Percentiles rank a stretch among this genome's conserved stretches.
Evolutionary conservation across 1,140 invertebrate species (phyloP).

Genomic region (Temnothorax curvispinosus): DNA sequence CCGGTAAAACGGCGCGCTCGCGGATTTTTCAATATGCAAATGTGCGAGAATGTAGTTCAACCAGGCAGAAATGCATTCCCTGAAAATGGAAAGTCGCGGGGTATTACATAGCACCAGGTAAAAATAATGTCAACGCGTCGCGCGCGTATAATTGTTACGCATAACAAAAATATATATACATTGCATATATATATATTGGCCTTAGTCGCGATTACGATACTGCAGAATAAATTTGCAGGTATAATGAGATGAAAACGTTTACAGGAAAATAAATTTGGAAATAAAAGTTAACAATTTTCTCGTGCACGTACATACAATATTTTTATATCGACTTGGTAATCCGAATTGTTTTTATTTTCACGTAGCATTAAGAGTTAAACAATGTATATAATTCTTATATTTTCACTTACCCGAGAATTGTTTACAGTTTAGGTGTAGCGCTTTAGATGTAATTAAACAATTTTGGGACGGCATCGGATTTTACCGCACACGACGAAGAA

Average conservation of each 20-base stretch:
- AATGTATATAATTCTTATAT: neutral
- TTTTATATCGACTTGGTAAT: neutral
- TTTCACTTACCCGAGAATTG: conserved; percentile 1
- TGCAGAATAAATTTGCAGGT: conserved; percentile 13
- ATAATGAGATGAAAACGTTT: conserved; percentile 18
- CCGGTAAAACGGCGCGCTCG: conserved; percentile 26
- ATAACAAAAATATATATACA: neutral
- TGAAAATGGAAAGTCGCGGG: conserved; percentile 43
- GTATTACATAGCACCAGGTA: conserved; percentile 9
- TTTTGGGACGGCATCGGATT: neutral
- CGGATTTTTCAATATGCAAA: conserved; percentile 59
- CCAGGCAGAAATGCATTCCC: conserved; percentile 40
- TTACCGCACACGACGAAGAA: neutral
- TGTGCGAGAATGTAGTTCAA: conserved; percentile 28
- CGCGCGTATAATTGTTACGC: conserved; percentile 29
- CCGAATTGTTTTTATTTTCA: neutral
- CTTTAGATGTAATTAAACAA: conserved; percentile 8
- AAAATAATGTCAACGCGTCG: conserved; percentile 30
- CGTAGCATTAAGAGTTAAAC: neutral
- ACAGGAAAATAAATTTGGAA: neutral
- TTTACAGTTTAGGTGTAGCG: neutral
- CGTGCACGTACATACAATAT: neutral
- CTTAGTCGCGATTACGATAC: neutral
- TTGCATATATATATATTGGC: neutral
- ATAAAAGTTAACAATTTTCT: neutral